Conservation (phyloP, 2,797 vertebrate genomes). For the Nannoperca australis region DNA sequence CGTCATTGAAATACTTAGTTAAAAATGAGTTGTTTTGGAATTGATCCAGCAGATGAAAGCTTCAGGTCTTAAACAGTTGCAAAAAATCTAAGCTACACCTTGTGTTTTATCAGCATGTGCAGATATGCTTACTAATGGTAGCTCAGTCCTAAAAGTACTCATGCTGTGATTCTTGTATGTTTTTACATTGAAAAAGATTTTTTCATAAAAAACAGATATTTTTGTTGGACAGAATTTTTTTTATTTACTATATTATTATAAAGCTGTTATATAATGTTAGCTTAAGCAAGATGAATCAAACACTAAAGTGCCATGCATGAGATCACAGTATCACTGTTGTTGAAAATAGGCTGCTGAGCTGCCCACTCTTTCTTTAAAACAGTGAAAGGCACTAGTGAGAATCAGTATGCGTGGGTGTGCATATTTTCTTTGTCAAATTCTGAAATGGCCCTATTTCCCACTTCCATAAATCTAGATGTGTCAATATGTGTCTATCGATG, state of each 20-base stretch:
- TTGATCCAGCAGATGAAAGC: not conserved
- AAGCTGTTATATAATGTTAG: conserved; percentile 27
- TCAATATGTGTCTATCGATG: too few species aligned
- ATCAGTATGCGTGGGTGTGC: conserved; percentile 11
- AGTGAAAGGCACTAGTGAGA: conserved; percentile 23
- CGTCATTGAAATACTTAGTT: too few species aligned
- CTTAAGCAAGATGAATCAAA: conserved; percentile 6
- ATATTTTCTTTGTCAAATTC: conserved; percentile 31
- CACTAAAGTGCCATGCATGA: not conserved
- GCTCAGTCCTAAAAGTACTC: not conserved
- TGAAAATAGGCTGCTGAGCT: conserved; percentile 21
- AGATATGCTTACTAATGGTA: not conserved
- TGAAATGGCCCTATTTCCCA: conserved; percentile 15
- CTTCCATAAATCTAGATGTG: not conserved
- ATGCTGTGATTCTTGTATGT: too few species aligned
- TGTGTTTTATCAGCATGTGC: not conserved
- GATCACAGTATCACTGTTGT: too few species aligned
- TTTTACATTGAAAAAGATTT: too few species aligned
- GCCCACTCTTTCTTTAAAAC: conserved; percentile 40
- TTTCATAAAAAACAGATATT: too few species aligned
- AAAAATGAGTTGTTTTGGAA: too few species aligned
- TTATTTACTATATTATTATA: not conserved
- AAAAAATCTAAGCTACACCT: not conserved
- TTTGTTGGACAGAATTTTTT: too few species aligned
- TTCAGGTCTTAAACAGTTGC: not conserved